Base-by-base conservation (phyloP, 2,797 vertebrate genomes). In the Pangasius djambal region DNA sequence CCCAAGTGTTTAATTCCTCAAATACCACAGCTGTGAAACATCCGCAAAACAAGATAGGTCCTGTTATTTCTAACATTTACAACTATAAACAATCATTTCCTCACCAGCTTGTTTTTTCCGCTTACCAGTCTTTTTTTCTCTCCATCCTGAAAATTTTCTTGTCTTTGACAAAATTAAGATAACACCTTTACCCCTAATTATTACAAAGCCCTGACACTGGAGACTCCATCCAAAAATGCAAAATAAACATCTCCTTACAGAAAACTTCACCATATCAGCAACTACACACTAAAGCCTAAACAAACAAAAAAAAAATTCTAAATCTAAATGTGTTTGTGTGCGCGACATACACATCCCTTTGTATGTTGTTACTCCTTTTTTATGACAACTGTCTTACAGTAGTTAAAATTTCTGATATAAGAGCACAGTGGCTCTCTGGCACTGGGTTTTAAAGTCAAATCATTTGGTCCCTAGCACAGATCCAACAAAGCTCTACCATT, bases 1-100 rank as follows among this genome's bases (percentile, higher is more conserved):
- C 20, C 16, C 31, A 25, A 44, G 59, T 83, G 25, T 83, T 48
- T 67, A 67, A 65, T 48, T 83, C 44, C 7, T 10, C 12, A 48
- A 83, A 67, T 83, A 48, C 28, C 82, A 50, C 40, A 83, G 82
- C 61, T 50, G 82, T 31, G 40, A 65, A 48, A 31, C 40, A 83
- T 50, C 22, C 4, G 4, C 28, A 48, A 83, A 65, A 50, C 40
- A 83, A 10, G 16, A n/a, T 48, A 28, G 37, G 61, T 6, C 10
- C 6, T 50, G 61, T 48, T 83, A 67, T 67, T 16, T 3, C 40
- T 63, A 83, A 63, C 37, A 2, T 44, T 44, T 44, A 65, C 59
- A 65, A 48, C 59, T 16, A 40, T 63, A 83, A 63, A 83, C 59
- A 48, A 31, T 65, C 15, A 10, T 82, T 82, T 12, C 9, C 31